Percentiles rank a stretch among this genome's conserved stretches.
Evolutionary conservation across 2,797 vertebrate species (phyloP).

Genomic region (Gobionotothen gibberifrons): DNA sequence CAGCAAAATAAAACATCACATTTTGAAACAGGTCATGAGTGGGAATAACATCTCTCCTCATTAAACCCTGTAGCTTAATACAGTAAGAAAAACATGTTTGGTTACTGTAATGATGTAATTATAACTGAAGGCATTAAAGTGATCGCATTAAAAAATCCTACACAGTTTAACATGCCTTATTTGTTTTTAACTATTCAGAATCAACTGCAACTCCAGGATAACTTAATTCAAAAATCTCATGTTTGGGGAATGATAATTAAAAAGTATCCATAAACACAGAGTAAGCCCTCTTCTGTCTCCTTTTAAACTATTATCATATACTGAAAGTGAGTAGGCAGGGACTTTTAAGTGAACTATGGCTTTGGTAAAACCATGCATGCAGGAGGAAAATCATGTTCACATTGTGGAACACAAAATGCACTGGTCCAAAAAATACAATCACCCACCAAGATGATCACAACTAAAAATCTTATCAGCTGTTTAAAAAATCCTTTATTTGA

Average conservation of each 20-base stretch:
- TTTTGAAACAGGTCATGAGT: conserved; percentile 21
- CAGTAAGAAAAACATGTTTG: neutral
- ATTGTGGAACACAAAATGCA: neutral
- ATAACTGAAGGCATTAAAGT: neutral
- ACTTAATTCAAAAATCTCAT: no score
- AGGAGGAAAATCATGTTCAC: neutral
- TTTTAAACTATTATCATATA: neutral
- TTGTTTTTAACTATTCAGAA: neutral
- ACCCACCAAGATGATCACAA: neutral
- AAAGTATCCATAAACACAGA: no score
- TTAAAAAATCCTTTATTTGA: conserved; percentile 6
- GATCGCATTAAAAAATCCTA: neutral
- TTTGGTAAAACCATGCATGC: neutral
- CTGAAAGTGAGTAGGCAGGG: neutral
- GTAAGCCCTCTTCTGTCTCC: no score
- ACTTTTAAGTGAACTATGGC: neutral
- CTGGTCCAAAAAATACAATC: neutral
- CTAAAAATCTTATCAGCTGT: neutral
- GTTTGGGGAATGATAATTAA: no score
- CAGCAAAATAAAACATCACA: conserved; percentile 22
- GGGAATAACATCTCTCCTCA: neutral
- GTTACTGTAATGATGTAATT: neutral
- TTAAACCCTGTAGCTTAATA: neutral
- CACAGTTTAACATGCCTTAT: neutral
- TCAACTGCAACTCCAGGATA: neutral